phyloP scores from a whole-genome alignment of 1,140 invertebrate species.

The Eriocheir sinensis region DNA sequence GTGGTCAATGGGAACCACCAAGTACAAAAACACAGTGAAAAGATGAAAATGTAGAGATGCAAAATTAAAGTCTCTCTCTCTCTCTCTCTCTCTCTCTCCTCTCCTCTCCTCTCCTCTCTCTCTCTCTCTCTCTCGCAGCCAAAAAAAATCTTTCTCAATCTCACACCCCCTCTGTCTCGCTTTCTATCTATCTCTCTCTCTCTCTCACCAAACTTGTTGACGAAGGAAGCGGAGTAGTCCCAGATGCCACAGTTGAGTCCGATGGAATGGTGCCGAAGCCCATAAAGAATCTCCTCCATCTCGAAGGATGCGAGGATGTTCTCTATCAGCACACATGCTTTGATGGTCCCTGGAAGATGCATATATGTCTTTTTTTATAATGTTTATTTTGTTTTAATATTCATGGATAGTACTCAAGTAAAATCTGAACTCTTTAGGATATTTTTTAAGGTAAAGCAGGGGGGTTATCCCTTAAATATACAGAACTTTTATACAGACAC shows the following conservation, averaged over 20 bases:
- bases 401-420: too few relatives aligned
- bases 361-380: too few relatives aligned
- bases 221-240: conserved; percentile 89
- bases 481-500: too few relatives aligned
- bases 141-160: too few relatives aligned
- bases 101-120: too few relatives aligned
- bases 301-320: conserved; percentile 88
- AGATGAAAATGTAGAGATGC: too few relatives aligned
- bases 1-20: too few relatives aligned
- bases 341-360: conserved; percentile 85
- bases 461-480: neutral
- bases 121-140: too few relatives aligned
- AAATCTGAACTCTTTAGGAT: neutral
- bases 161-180: neutral
- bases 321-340: conserved; percentile 89
- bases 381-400: too few relatives aligned
- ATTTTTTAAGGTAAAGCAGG: neutral
- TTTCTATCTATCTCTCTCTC: conserved; percentile 16
- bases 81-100: too few relatives aligned
- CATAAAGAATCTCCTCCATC: conserved; percentile 88
- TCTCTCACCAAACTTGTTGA: conserved; percentile 86
- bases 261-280: conserved; percentile 86
- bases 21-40: too few relatives aligned
- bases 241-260: conserved; percentile 90
- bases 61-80: neutral